These are phyloP conservation scores for Strigamia maritima DNA, from an alignment of 2,888 invertebrate species.

Conservation along the genomic window DNA sequence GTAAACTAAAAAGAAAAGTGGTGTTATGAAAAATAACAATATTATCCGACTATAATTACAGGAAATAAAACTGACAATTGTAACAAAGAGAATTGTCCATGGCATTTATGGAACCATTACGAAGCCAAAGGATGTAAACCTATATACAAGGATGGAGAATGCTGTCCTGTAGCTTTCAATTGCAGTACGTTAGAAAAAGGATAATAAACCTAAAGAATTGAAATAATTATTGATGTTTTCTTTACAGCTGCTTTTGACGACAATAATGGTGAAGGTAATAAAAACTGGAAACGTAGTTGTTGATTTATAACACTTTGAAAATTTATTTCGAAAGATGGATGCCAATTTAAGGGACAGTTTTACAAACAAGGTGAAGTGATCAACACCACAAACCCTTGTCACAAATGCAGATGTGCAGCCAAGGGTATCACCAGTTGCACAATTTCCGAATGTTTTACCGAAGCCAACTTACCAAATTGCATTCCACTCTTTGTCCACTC, in stretches of 20 bases:
- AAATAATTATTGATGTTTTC: not conserved
- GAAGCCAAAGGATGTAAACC: slow-evolving; percentile 42
- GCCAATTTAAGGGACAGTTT: slow-evolving; percentile 38
- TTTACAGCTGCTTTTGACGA: slow-evolving; percentile 26
- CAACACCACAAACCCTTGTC: slow-evolving; percentile 40
- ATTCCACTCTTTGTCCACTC: slow-evolving; percentile 39
- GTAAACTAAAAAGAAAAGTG: not conserved
- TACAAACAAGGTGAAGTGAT: slow-evolving; percentile 37
- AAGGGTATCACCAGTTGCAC: slow-evolving; percentile 35
- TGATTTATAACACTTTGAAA: slow-evolving; percentile 3
- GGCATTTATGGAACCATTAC: slow-evolving; percentile 41
- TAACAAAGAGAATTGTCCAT: slow-evolving; percentile 41
- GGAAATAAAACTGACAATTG: slow-evolving; percentile 25
- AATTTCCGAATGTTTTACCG: slow-evolving; percentile 38
- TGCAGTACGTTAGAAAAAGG: slow-evolving; percentile 41
- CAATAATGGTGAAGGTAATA: not conserved
- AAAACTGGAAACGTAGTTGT: not conserved
- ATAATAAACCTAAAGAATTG: not conserved
- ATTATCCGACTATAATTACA: not conserved
- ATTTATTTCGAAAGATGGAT: slow-evolving; percentile 17
- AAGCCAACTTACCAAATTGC: slow-evolving; percentile 39
- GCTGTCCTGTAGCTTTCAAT: slow-evolving; percentile 41
- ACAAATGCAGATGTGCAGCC: slow-evolving; percentile 39
- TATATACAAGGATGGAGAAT: slow-evolving; percentile 35
- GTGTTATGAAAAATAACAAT: not conserved